A percentile compares a stretch with the other conserved stretches of the same genome.
phyloP scores from a whole-genome alignment of 2,797 vertebrate genomes.

The Sebastes iracundus region DNA sequence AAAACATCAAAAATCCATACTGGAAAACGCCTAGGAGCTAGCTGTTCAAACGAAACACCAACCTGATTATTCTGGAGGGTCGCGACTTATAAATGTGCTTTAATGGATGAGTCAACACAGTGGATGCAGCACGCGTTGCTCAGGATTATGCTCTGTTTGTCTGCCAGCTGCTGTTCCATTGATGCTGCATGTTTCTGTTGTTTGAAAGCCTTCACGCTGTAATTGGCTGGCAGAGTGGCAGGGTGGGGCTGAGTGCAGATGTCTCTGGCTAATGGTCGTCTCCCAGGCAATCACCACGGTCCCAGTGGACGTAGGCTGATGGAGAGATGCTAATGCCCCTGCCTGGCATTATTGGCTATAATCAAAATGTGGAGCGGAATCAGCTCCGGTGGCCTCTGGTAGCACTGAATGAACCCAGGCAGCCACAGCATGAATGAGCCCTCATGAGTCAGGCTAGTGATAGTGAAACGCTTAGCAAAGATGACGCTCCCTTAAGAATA shows the following conservation, averaged over 20 bases:
- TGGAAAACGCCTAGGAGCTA: too few species aligned
- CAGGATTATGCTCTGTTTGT: neutral
- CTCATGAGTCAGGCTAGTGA: neutral
- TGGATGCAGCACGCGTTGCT: neutral
- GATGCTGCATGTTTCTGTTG: constrained; percentile 9
- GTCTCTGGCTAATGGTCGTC: constrained; percentile 65
- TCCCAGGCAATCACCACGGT: constrained; percentile 54
- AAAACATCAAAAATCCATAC: too few species aligned
- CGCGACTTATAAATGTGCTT: accelerated
- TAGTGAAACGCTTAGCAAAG: neutral
- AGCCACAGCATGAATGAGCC: neutral
- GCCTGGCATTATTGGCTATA: constrained; percentile 32
- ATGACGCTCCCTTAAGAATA: too few species aligned
- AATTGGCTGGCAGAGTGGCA: constrained; percentile 25
- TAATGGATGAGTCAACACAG: neutral
- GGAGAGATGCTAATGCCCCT: constrained; percentile 50
- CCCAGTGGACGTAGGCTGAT: constrained; percentile 62
- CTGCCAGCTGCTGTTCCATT: neutral
- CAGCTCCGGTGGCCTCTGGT: neutral
- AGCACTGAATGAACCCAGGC: neutral
- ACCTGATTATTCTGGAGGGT: too few species aligned
- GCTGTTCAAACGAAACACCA: too few species aligned
- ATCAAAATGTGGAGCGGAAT: constrained; percentile 67
- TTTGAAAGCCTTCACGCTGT: constrained; percentile 15
- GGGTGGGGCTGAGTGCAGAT: constrained; percentile 63